Percentiles rank a stretch among this genome's conserved stretches.
These are phyloP conservation scores for Lepidurus couesii DNA, from an alignment of 1,140 invertebrate species.

Conservation along the genomic window DNA sequence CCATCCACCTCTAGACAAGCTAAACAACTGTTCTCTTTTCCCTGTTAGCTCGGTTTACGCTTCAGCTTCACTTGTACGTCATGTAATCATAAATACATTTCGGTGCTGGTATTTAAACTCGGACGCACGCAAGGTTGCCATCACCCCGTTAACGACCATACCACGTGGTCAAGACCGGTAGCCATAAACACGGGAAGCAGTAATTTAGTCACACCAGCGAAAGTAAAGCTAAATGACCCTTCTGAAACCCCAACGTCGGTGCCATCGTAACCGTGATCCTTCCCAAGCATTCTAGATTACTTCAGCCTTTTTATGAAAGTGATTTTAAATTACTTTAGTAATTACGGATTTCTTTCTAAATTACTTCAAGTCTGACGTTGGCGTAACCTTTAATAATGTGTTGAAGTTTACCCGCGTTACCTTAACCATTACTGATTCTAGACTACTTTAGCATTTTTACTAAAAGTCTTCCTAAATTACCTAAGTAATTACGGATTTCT, in stretches of 20 bases:
- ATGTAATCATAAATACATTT: background rate
- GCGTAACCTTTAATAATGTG: no score
- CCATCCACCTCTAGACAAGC: background rate
- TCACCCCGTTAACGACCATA: background rate
- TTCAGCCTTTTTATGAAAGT: no score
- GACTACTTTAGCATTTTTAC: no score
- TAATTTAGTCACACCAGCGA: background rate
- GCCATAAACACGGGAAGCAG: constrained; percentile 9
- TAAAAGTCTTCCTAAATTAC: no score
- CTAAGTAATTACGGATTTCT: no score
- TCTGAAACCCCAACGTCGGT: background rate
- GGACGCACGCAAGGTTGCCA: constrained; percentile 13
- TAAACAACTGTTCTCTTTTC: background rate
- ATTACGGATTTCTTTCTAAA: no score
- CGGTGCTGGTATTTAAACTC: background rate
- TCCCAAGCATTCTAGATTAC: background rate
- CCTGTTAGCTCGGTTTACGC: background rate
- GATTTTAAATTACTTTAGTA: no score
- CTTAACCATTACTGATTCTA: no score
- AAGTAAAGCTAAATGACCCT: background rate
- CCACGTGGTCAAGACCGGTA: background rate
- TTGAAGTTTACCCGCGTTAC: no score
- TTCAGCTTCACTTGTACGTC: background rate
- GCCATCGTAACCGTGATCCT: background rate
- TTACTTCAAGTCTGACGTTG: no score